Base-by-base conservation (phyloP, 2,797 vertebrate genomes). In the Cephalopachus bancanus region DNA sequence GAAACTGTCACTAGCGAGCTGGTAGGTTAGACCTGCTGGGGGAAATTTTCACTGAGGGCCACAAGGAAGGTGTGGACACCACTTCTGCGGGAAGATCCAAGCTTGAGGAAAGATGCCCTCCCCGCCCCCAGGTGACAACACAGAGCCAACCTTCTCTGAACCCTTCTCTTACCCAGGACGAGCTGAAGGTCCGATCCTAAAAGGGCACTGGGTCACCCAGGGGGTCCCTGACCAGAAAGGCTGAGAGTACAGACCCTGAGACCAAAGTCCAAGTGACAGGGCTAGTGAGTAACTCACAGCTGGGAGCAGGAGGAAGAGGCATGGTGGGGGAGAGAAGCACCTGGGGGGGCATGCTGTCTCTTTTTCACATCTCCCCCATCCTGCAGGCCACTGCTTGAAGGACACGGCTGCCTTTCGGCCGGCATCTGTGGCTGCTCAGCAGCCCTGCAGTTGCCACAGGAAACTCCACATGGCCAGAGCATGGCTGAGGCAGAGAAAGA, bases 381-480 rank as follows among this genome's bases (percentile, higher is more conserved):
- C n/a, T 19, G 5, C 0, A 20, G 33, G 30, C 59, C 62, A 33
- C 30, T 37, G 67, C 33, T 88, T 67, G 74, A 30, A 57, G 97
- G n/a, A 24, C 57, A 53, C 24, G 44, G 91, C 0, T 76, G 55
- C 79, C 30, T 49, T 94, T n/a, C 71, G 44, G 24, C 30, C 12
- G 7, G 60, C 9, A 26, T 15, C 17, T 53, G 17, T 53, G 26
- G 59, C 16, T 33, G 51, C 0, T 7, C 28, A 17, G 86, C 57
- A 80, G 30, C 26, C 28, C 67, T 12, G 8, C 59, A 33, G 81
- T 44, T 97, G 67, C 80, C 91, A 89, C 64, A 57, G 59, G 87
- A 97, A 78, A 85, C 7, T 44, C 28, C 15, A 81, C 84, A 93
- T 83, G 89, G 62, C 37, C 93, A 33, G 22, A 83, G 55, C 93